Evolutionary conservation across 2,888 invertebrate species (phyloP), one percentile per base, ranked within the genome.

Genomic region (Galeruca laticollis): DNA sequence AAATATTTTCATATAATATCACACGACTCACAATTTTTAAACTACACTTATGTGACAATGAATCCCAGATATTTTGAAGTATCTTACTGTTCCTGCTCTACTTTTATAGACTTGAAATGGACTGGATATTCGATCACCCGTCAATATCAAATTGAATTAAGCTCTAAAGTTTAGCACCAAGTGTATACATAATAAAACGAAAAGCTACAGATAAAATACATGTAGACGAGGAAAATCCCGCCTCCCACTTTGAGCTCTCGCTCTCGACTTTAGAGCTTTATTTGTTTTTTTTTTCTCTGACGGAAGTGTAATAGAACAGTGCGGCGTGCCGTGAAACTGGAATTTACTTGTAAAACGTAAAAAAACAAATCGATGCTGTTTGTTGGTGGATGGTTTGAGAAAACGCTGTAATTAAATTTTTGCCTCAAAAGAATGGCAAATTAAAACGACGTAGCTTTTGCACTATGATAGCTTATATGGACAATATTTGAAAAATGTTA

Each of bases 71-170:
- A n/a, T n/a, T n/a, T n/a, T n/a, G n/a, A n/a, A n/a, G n/a, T n/a
- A n/a, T n/a, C n/a, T n/a, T n/a, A n/a, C n/a, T n/a, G n/a, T n/a
- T n/a, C n/a, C n/a, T 60, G 60, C 11, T 26, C 68, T 52, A 49
- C 67, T 68, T 76, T 74, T 74, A 63, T 60, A 73, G 73, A 75
- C 74, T 75, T 70, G 71, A 75, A 75, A 75, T 73, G 76, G 74
- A 75, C 74, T 73, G 68, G 71, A 70, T 71, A 70, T 74, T 74
- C 75, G 76, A 76, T 74, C 74, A 76, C 63, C 73, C 74, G 74
- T 69, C 74, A 73, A 63, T 73, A 71, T 71, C 73, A 69, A 73
- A 76, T 76, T 71, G 75, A 76, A 75, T 76, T 74, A 75, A 73
- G 65, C 71, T 74, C 66, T 70, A 70, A 69, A 71, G 65, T 72